A percentile compares a stretch with the other conserved stretches of the same genome.
Evolutionary conservation across 2,113 vertebrate species (phyloP).

Genomic region (Gracilinanus agilis): DNA sequence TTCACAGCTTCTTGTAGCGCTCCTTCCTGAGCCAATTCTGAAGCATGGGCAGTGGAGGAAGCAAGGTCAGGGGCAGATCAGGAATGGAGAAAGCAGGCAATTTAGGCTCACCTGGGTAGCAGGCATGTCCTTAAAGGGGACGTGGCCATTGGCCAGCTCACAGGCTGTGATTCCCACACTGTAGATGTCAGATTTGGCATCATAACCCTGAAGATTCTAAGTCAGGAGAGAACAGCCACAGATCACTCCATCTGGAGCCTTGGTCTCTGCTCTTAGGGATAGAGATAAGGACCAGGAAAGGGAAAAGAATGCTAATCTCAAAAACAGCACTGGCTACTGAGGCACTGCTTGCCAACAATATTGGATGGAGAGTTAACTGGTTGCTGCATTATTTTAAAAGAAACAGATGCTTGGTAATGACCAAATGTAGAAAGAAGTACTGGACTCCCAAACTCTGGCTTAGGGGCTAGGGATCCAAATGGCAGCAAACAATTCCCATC

Average conservation of each 20-base stretch:
- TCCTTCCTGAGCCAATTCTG: background rate
- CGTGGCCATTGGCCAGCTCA: conserved; percentile 97
- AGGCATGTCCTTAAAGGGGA: conserved; percentile 99
- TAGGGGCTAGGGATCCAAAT: background rate
- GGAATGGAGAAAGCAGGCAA: background rate
- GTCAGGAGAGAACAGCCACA: conserved; percentile 60
- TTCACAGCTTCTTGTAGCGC: background rate
- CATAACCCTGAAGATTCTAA: conserved; percentile 97
- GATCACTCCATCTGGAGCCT: conserved; percentile 31
- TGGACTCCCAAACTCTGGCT: background rate
- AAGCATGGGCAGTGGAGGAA: background rate
- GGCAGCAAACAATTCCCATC: background rate
- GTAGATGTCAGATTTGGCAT: conserved; percentile 98
- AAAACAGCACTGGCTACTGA: background rate
- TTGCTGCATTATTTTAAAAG: background rate
- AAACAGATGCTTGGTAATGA: background rate
- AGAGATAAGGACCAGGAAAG: background rate
- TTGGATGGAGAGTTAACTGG: background rate
- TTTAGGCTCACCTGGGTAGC: conserved; percentile 91
- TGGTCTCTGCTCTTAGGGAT: conserved; percentile 38
- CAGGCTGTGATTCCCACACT: conserved; percentile 98
- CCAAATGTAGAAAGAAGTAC: background rate
- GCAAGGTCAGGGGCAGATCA: background rate
- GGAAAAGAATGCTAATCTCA: background rate
- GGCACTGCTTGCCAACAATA: background rate